A percentile compares a stretch with the other conserved stretches of the same genome.
These are phyloP conservation scores for Pygocentrus nattereri DNA, from an alignment of 2,797 vertebrate species.

Conservation along the genomic window DNA sequence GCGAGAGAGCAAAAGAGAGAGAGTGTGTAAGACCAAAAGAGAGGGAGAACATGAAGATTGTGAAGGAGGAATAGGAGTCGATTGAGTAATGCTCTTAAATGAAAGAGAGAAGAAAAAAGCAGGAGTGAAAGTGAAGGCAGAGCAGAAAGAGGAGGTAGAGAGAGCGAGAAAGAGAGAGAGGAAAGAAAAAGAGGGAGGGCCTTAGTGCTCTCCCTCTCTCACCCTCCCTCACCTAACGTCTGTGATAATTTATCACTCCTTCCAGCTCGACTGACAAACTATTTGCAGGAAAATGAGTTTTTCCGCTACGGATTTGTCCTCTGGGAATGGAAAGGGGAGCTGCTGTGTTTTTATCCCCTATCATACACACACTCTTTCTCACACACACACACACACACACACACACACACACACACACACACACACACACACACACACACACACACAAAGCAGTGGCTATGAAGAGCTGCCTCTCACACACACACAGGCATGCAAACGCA, in stretches of 20 bases:
- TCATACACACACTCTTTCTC: constrained; percentile 61
- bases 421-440: constrained; percentile 39
- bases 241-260: constrained; percentile 94
- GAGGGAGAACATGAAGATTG: constrained; percentile 14
- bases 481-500: constrained; percentile 47
- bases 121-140: not conserved
- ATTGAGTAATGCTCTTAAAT: constrained; percentile 34
- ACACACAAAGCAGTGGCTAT: constrained; percentile 41
- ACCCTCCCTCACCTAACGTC: constrained; percentile 81
- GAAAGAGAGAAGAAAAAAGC: constrained; percentile 3
- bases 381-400: constrained; percentile 39
- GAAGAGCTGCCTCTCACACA: constrained; percentile 49
- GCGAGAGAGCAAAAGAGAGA: not conserved
- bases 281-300: constrained; percentile 97
- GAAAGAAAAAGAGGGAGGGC: constrained; percentile 66
- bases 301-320: constrained; percentile 92
- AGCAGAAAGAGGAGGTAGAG: not conserved
- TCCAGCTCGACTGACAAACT: constrained; percentile 95
- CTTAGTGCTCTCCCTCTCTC: constrained; percentile 71
- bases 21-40: not conserved
- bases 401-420: constrained; percentile 48
- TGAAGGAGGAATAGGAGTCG: constrained; percentile 16
- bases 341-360: constrained; percentile 83
- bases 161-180: constrained; percentile 41
- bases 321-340: constrained; percentile 88